Evolutionary conservation across 2,888 invertebrate species (phyloP), one percentile per base, ranked within the genome.

Genomic region (Phyto melanocephala): DNA sequence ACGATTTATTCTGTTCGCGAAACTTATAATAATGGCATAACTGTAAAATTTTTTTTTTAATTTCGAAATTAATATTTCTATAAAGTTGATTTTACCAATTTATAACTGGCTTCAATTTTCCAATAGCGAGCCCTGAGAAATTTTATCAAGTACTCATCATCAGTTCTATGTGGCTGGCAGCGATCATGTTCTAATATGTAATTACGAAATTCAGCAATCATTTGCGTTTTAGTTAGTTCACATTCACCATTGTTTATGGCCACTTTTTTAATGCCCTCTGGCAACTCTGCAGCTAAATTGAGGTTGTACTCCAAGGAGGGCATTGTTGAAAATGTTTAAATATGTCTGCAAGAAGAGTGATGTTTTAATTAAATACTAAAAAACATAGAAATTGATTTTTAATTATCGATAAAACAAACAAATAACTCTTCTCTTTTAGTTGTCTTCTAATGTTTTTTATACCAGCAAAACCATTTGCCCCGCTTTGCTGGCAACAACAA

Each of bases 131-230:
- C 95, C 84, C 96, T 93, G 80, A 96, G 91, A 89, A 96, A 96
- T 88, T 94, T 93, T 63, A 95, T 91, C 74, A 96, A 91, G 88
- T 94, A 96, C 22, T 93, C 93, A 87, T 96, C 95, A 89, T 96
- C 96, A 91, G 94, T 95, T 76, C 96, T 92, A 85, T 95, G 94
- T 3, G 95, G 95, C 63, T 92, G 92, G 89, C 94, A 95, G 87
- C 95, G 95, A 40, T 95, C 95, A 81, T 93, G 93, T 89, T 95
- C 96, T 95, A 93, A 94, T 86, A 96, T 95, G 92, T 95, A 93
- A 87, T 95, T 95, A 45, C 94, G 92, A 45, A 96, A 93, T 86
- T 96, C 95, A 84, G 94, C 93, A 72, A 96, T 92, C n/a, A 94
- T 93, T 87, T 94, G 93, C 47, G 93, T 92, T 84, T 93, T 93